A percentile compares a stretch with the other conserved stretches of the same genome.
phyloP scores from a whole-genome alignment of 2,888 invertebrate genomes.

The Catocala fraxini region DNA sequence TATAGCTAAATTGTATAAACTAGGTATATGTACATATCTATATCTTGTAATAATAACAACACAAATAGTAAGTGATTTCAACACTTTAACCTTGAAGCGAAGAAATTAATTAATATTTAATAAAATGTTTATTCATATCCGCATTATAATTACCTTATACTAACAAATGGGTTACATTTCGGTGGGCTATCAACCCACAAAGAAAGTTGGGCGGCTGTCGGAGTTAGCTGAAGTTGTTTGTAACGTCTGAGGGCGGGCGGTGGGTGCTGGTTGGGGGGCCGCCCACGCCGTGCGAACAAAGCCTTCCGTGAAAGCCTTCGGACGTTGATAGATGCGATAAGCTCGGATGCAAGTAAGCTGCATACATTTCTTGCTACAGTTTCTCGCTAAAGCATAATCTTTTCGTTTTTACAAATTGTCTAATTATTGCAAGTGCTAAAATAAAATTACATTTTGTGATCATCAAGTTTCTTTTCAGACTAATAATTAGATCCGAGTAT shows the following conservation, averaged over 20 bases:
- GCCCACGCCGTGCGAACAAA: conserved; percentile 78
- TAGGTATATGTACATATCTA: too few relatives aligned
- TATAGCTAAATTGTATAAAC: too few relatives aligned
- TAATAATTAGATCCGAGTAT: too few relatives aligned
- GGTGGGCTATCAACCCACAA: conserved; percentile 74
- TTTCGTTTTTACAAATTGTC: conserved; percentile 48
- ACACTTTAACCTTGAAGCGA: too few relatives aligned
- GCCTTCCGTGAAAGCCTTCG: conserved; percentile 84
- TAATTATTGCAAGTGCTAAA: conserved; percentile 38
- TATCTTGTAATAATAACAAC: too few relatives aligned
- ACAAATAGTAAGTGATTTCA: too few relatives aligned
- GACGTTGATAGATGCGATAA: conserved; percentile 84
- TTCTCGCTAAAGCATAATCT: conserved; percentile 68
- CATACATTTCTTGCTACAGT: conserved; percentile 84
- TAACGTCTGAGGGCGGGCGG: conserved; percentile 66
- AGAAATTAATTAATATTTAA: not conserved
- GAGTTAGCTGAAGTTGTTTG: conserved; percentile 80
- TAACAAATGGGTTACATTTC: conserved; percentile 63
- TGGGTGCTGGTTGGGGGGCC: conserved; percentile 51
- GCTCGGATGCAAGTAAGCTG: conserved; percentile 86
- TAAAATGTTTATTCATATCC: conserved; percentile 7
- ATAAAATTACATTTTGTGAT: not conserved
- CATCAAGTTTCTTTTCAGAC: too few relatives aligned
- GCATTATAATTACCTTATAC: conserved; percentile 49
- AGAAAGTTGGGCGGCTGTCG: conserved; percentile 77